Conservation (phyloP, 2,113 vertebrate genomes). For the Mungos mungo region DNA sequence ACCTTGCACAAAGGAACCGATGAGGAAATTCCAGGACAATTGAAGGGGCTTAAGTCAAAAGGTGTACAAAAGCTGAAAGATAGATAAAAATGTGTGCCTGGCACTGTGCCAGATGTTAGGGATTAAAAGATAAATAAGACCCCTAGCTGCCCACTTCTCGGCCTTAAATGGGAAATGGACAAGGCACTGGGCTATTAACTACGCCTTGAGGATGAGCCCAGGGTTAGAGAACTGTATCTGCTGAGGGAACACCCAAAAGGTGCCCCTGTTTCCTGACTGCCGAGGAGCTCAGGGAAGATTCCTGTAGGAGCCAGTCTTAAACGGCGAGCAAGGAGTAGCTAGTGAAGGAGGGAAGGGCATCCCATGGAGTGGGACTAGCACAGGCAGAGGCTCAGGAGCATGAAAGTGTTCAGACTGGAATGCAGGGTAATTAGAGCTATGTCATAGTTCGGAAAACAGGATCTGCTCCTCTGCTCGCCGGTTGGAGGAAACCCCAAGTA, state of each 20-base stretch:
- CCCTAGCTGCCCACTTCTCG: background rate
- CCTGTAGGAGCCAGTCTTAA: background rate
- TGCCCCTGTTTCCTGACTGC: accelerated
- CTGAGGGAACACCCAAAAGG: background rate
- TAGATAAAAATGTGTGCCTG: background rate
- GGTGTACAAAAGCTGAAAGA: background rate
- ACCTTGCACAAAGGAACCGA: background rate
- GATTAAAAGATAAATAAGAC: background rate
- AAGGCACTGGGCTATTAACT: background rate
- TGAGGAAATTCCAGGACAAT: background rate
- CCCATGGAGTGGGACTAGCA: background rate
- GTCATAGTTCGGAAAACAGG: background rate
- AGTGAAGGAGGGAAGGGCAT: background rate
- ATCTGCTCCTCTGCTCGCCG: background rate
- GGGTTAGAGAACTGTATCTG: background rate
- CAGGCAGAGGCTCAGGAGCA: background rate
- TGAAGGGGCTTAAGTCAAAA: background rate
- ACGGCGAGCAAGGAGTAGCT: background rate
- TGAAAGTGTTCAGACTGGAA: background rate
- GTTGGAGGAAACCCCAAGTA: background rate
- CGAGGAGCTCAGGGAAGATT: background rate
- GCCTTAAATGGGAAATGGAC: background rate
- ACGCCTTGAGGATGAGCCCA: background rate
- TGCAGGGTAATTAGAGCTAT: background rate
- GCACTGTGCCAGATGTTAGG: background rate